phyloP scores from a whole-genome alignment of 2,888 invertebrate genomes.

The Lordiphosa fenestrarum region DNA sequence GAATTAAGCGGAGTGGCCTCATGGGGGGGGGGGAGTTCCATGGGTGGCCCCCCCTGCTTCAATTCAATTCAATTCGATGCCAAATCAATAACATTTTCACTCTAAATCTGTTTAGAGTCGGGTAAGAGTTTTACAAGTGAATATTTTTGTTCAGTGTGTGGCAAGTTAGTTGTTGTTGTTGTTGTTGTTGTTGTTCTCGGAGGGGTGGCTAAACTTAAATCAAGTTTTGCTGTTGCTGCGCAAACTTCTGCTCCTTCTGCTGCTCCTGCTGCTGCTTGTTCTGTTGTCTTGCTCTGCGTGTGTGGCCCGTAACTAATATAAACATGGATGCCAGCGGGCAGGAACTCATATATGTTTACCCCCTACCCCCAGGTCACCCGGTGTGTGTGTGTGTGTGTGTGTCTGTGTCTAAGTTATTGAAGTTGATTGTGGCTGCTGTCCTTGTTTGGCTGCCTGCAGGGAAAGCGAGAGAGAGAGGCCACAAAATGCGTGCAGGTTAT shows the following conservation, averaged over 20 bases:
- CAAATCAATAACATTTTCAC: too few species aligned
- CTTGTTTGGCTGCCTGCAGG: constrained; percentile 34
- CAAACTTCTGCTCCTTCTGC: constrained; percentile 23
- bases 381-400: constrained; percentile 12
- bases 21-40: too few species aligned
- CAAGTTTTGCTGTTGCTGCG: constrained; percentile 24
- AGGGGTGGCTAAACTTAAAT: constrained; percentile 29
- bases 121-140: too few species aligned
- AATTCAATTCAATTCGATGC: too few species aligned
- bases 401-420: constrained; percentile 41
- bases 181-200: neutral
- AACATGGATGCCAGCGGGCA: constrained; percentile 43
- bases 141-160: constrained; percentile 15
- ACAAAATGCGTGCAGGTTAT: constrained; percentile 53
- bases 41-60: too few species aligned
- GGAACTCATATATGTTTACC: constrained; percentile 6
- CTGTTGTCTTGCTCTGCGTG: constrained; percentile 6
- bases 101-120: too few species aligned
- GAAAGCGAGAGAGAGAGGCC: constrained; percentile 15
- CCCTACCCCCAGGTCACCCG: constrained; percentile 1
- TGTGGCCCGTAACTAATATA: constrained; percentile 37
- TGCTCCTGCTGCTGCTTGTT: neutral
- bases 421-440: constrained; percentile 50
- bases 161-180: neutral
- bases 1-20: too few species aligned